Evolutionary conservation across 2,797 vertebrate genomes (phyloP), one percentile per base, ranked within the genome.

Genomic region (Bradypus variegatus): DNA sequence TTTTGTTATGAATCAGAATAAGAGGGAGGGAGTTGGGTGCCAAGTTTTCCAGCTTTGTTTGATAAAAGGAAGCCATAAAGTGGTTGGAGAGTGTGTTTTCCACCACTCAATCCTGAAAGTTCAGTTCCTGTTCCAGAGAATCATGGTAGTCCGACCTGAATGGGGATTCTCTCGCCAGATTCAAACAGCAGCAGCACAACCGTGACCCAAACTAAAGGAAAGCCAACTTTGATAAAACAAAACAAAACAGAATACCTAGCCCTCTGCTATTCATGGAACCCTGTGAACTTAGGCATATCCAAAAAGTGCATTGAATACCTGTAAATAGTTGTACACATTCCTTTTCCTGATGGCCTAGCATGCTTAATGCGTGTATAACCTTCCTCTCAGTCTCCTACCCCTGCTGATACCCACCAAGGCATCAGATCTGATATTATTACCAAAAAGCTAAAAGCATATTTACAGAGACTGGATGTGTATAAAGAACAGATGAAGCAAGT

Each of bases 401-500:
- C 94, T 93, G 70, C 94, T 79, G 94, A 95, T 96, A 82, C 12
- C 25, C 29, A 62, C 93, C 93, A 94, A 97, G 96, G 94, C 93
- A 95, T 96, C 94, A 92, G 96, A 77, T 95, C 95, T 96, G 96
- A 96, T 97, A 92, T 95, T 96, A 94, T 96, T 96, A 96, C 95
- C 95, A 96, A 97, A 97, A 97, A 97, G 94, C 94, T 94, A 95
- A 97, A 97, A 97, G 95, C 96, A 95, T 97, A 97, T 97, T 97
- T 97, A 96, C 95, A 96, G 96, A 97, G 96, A 94, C 94, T 94
- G 93, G 95, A 96, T 96, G 95, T 96, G 95, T 97, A 93, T 96
- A 96, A 97, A 97, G 95, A 97, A 93, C 91, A 97, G 95, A 97
- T 97, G 92, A 96, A 96, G 94, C 89, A 96, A 94, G 93, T 96